Evolutionary conservation across 2,797 vertebrate species (phyloP).

Genomic region (Hemibagrus guttatus): DNA sequence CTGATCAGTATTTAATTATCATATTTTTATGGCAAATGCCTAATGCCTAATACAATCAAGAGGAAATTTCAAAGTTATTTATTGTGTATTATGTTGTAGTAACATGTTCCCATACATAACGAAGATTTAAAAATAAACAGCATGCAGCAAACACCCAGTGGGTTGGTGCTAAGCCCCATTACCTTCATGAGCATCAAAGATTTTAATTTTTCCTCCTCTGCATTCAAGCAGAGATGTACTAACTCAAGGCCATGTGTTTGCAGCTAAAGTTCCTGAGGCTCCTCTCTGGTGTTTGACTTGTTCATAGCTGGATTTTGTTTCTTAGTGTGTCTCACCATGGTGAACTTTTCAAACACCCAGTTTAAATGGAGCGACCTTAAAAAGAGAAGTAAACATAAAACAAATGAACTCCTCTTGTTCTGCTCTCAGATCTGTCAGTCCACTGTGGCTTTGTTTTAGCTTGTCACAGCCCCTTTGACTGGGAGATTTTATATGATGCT

Average conservation of each 20-base stretch:
- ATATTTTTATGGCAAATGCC: background rate
- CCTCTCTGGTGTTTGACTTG: background rate
- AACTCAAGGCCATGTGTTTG: slow-evolving; percentile 12
- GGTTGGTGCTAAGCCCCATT: slow-evolving; percentile 9
- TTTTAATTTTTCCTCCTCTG: slow-evolving; percentile 28
- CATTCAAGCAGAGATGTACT: slow-evolving; percentile 15
- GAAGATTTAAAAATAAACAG: slow-evolving; percentile 23
- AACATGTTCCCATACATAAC: slow-evolving; percentile 7
- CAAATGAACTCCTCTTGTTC: slow-evolving; percentile 13
- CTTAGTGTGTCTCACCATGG: background rate
- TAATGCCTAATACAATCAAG: slow-evolving; percentile 9
- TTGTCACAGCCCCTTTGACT: slow-evolving; percentile 6
- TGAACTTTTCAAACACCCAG: background rate
- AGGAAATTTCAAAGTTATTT: background rate
- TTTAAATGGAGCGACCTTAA: background rate
- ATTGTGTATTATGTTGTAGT: slow-evolving; percentile 6
- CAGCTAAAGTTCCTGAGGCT: background rate
- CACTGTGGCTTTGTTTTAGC: background rate
- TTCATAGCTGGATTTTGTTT: background rate
- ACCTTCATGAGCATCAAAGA: slow-evolving; percentile 44
- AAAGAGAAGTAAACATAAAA: background rate
- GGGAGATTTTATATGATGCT: slow-evolving; percentile 11
- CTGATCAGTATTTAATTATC: background rate
- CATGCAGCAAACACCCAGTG: slow-evolving; percentile 24
- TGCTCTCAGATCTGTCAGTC: background rate